Percentiles rank a stretch among this genome's conserved stretches.
Conservation (phyloP, 1,140 invertebrate genomes). For the Drosophila repletoides region DNA sequence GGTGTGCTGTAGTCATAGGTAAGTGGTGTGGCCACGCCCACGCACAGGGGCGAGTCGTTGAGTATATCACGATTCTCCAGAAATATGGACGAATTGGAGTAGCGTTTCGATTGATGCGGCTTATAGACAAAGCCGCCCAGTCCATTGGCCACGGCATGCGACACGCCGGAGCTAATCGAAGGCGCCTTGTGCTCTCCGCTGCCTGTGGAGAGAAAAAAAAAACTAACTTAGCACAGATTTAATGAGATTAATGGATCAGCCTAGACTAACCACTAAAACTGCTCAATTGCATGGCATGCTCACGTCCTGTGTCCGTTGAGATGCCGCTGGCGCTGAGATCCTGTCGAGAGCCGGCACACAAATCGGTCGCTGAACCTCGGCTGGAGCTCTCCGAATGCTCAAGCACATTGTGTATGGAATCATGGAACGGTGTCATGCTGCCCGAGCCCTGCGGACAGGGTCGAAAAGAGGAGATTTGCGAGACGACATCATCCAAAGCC, state of each 20-base stretch:
- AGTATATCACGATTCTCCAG: conserved; percentile 82
- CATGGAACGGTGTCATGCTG: conserved; percentile 82
- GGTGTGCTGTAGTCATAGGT: conserved; percentile 71
- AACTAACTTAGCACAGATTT: neutral
- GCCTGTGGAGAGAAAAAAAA: conserved; percentile 32
- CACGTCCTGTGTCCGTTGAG: conserved; percentile 75
- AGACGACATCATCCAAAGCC: conserved; percentile 79
- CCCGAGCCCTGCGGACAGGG: conserved; percentile 81
- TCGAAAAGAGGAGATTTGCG: conserved; percentile 81
- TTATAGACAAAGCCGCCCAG: conserved; percentile 74
- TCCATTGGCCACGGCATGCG: conserved; percentile 73
- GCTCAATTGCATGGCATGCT: conserved; percentile 72
- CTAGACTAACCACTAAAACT: conserved; percentile 75
- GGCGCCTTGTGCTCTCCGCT: conserved; percentile 76
- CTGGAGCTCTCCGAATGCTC: conserved; percentile 78
- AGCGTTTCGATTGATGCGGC: conserved; percentile 72
- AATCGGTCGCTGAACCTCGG: conserved; percentile 72
- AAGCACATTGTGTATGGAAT: conserved; percentile 81
- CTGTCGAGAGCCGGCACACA: conserved; percentile 73
- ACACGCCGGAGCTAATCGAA: conserved; percentile 76
- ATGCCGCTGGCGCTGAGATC: conserved; percentile 79
- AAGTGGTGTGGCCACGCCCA: conserved; percentile 50
- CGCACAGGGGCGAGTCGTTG: conserved; percentile 65
- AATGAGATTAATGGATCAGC: no score
- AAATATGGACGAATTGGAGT: conserved; percentile 81